Conservation (phyloP, 2,888 invertebrate genomes). For the Lepas anatifera region DNA sequence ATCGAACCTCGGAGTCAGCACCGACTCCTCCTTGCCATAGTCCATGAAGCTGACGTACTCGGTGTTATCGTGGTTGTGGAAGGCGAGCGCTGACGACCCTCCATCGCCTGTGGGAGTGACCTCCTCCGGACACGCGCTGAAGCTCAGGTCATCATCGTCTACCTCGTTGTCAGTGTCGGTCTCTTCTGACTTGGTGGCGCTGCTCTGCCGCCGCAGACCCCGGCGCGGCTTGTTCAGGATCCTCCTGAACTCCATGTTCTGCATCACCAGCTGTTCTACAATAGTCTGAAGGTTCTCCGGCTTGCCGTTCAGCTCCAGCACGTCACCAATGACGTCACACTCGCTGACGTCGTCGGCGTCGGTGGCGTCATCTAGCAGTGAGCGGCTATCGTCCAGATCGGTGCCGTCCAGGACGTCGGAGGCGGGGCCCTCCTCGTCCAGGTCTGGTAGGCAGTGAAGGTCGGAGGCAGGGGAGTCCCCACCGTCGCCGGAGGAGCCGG, state of each 20-base stretch:
- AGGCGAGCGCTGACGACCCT: not conserved
- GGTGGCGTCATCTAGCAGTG: not conserved
- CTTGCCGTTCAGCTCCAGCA: not conserved
- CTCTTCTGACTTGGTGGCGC: not conserved
- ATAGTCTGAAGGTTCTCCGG: slow-evolving; percentile 53
- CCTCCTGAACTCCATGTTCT: slow-evolving; percentile 67
- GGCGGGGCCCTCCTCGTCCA: not conserved
- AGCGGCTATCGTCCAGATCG: not conserved
- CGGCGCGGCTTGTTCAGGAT: slow-evolving; percentile 52
- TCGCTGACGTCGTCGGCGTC: slow-evolving; percentile 9
- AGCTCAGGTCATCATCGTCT: not conserved
- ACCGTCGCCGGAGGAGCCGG: not conserved
- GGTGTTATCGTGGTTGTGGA: not conserved
- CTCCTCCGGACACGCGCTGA: not conserved
- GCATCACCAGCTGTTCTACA: slow-evolving; percentile 68
- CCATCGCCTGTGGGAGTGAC: not conserved
- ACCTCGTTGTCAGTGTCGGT: not conserved
- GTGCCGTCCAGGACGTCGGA: not conserved
- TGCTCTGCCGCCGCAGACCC: not conserved
- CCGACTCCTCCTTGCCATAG: not conserved
- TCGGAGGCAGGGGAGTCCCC: not conserved
- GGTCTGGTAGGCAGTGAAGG: not conserved
- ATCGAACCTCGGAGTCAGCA: not conserved
- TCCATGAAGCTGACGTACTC: slow-evolving; percentile 11
- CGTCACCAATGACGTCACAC: not conserved